Evolutionary conservation across 2,113 vertebrate genomes (phyloP), one percentile per base, ranked within the genome.

Genomic region (Myiagra hebetior): DNA sequence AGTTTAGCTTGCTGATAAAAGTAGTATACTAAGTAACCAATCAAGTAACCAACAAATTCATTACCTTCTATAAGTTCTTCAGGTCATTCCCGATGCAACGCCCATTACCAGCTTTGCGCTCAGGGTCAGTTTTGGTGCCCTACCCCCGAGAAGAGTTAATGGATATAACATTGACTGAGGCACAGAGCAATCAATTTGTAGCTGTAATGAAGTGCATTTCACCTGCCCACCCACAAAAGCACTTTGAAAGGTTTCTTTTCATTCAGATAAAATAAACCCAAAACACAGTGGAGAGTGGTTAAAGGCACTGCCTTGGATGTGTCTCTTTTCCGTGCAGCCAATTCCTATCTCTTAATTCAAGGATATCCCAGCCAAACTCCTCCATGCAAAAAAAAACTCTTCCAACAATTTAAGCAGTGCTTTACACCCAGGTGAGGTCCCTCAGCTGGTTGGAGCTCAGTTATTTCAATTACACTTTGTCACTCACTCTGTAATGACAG

Each of bases 21-120:
- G 91, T 64, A 87, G 77, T 42, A 68, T 87, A 96, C 78, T 90
- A 95, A 87, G 87, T 89, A 90, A 46, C 37, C 42, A 89, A 91
- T 67, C 87, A 96, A 86, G 94, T 95, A 93, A 67, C 6, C 27
- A 82, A 70, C 23, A 96, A 96, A 72, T 91, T 87, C 78, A 79
- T 92, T 96, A 87, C 89, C 92, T 95, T 97, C 92, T 96, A 33
- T 72, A 72, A 95, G 85, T 93, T 31, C 12, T 76, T 96, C 33
- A 72, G 91, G 92, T 96, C 81, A 93, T 87, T 91, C 89, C 84
- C 10, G 24, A 72, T 65, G 68, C 85, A 94, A 30, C 23, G 30
- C 55, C 44, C 73, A 92, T 82, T 41, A 89, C 86, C 70, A 94
- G 13, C 41, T 80, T 88, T 24, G 11, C 39, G 57, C 42, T 74